Conservation (phyloP, 2,113 vertebrate genomes). For the Brachyistius frenatus region DNA sequence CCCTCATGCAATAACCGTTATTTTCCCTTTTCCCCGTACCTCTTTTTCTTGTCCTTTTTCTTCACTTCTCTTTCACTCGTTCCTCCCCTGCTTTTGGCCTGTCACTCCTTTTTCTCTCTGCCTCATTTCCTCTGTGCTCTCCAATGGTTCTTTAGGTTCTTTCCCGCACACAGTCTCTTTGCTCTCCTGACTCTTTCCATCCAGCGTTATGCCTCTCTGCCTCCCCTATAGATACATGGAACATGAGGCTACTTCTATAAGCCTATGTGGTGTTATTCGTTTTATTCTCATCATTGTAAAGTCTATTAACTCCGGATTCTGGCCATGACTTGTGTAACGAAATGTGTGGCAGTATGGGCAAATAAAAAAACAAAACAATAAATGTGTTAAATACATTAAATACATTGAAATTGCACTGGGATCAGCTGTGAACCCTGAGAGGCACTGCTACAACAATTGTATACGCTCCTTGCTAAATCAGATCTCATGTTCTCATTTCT, state of each 20-base stretch:
- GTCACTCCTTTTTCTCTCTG: slow-evolving; percentile 77
- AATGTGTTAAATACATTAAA: too few species aligned
- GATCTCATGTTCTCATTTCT: background rate
- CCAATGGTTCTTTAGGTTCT: slow-evolving; percentile 80
- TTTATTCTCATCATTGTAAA: background rate
- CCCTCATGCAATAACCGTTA: slow-evolving; percentile 70
- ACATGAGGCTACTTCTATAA: background rate
- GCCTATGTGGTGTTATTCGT: background rate
- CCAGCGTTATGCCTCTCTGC: slow-evolving; percentile 27
- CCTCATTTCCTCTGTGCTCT: slow-evolving; percentile 82
- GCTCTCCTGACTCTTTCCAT: slow-evolving; percentile 48
- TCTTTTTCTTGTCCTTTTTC: slow-evolving; percentile 68
- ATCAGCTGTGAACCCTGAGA: slow-evolving; percentile 4
- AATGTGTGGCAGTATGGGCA: background rate
- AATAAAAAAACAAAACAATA: background rate
- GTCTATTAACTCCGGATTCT: background rate
- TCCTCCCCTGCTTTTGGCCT: slow-evolving; percentile 76
- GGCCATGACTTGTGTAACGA: background rate
- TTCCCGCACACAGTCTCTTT: slow-evolving; percentile 74
- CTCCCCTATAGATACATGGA: slow-evolving; percentile 26
- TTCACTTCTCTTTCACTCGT: slow-evolving; percentile 67
- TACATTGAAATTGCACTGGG: background rate
- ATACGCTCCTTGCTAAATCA: background rate
- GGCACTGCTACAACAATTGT: background rate
- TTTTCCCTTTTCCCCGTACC: slow-evolving; percentile 43